Base-by-base conservation (phyloP, 2,797 vertebrate genomes). In the Rhodeus uyekii region DNA sequence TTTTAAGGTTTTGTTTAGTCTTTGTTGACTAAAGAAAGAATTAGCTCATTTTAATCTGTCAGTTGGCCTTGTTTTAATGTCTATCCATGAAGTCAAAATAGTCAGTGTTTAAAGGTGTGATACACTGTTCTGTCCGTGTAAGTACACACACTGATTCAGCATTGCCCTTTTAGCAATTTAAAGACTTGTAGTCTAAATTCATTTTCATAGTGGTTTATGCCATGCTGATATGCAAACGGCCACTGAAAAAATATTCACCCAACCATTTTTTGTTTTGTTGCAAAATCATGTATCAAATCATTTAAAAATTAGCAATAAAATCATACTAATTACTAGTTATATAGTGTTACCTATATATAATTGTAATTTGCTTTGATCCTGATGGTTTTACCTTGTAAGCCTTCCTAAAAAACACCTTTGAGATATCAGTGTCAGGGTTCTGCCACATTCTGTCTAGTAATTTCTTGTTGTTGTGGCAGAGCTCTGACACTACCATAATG, bases 341-440 rank as follows among this genome's bases (percentile, higher is more conserved):
- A 61, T 32, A 61, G 10, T 55, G 53, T 24, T 55, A 55, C 10
- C 9, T 48, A 19, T 55, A 65, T 61, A 29, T 73, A 74, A 85
- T 46, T 81, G 69, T 78, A 24, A 83, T 79, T 78, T 50, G 27
- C 63, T 81, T 81, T 84, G 76, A 76, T 74, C 29, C 79, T 13
- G 53, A 29, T 69, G 79, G 63, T 78, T 65, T 76, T 48, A 61
- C 55, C 42, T 60, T 29, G 42, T 68, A 68, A 77, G 55, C 60
- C 12, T 72, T 82, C 39, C 4, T 8, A n/a, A 39, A 46, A 82
- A 86, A 84, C 29, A 84, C 50, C 39, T 46, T 7, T 32, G 18
- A 74, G 36, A 46, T 74, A 68, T 80, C 39, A n/a, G n/a, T n/a
- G n/a, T n/a, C n/a, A n/a, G n/a, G n/a, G n/a, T n/a, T n/a, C n/a